Evolutionary conservation across 2,797 vertebrate species (phyloP).

Genomic region (Melanotaenia maccullochi): DNA sequence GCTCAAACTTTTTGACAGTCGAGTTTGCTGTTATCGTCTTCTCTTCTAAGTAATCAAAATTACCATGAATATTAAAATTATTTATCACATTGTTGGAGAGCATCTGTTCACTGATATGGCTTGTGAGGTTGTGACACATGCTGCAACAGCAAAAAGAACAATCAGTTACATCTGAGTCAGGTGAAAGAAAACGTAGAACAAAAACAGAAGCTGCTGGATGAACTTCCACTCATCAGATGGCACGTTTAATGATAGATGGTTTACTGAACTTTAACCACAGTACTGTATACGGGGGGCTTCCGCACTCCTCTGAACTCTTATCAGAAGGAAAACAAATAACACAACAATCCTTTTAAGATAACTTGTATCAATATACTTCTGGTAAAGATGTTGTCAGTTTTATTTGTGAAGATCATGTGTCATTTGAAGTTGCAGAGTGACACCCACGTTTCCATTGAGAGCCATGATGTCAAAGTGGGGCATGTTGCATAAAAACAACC

Average conservation of each 20-base stretch:
- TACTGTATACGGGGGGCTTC: slow-evolving; percentile 1
- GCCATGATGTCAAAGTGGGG: slow-evolving; percentile 5
- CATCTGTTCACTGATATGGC: slow-evolving; percentile 54
- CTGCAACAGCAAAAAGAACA: not conserved
- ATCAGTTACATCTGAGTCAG: slow-evolving; percentile 1
- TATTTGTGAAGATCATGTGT: slow-evolving; percentile 12
- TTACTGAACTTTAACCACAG: not conserved
- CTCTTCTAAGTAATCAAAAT: no score
- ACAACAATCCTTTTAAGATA: slow-evolving; percentile 19
- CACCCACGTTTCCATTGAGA: slow-evolving; percentile 24
- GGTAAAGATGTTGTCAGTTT: slow-evolving; percentile 5
- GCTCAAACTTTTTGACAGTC: not conserved
- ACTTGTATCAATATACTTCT: slow-evolving; percentile 11
- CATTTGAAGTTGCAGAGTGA: slow-evolving; percentile 2
- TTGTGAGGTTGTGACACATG: slow-evolving; percentile 53
- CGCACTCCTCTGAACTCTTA: slow-evolving; percentile 7
- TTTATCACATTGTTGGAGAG: slow-evolving; percentile 36
- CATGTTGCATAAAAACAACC: slow-evolving; percentile 8
- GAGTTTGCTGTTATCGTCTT: not conserved
- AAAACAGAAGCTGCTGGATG: not conserved
- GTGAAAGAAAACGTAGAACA: not conserved
- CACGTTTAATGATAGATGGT: not conserved
- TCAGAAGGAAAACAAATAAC: slow-evolving; percentile 44
- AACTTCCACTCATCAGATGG: not conserved
- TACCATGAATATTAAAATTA: not conserved